Evolutionary conservation across 2,888 invertebrate species (phyloP).

Genomic region (Xestoiulus laeticollis): DNA sequence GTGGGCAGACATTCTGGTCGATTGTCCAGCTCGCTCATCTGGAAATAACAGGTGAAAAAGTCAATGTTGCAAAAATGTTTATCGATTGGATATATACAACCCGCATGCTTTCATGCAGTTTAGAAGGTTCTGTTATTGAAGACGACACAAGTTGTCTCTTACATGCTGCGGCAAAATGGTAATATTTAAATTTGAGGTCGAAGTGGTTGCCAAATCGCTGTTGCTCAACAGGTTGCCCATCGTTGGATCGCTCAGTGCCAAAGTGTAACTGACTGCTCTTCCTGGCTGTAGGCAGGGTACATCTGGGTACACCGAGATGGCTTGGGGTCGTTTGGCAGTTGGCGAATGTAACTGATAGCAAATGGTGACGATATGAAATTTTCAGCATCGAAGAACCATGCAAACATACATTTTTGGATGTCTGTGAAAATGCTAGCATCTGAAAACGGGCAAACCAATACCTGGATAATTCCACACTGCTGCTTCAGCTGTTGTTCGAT

Average conservation of each 20-base stretch:
- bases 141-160: background rate
- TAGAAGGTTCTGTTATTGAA: background rate
- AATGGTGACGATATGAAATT: no score
- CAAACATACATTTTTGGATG: no score
- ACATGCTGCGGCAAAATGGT: background rate
- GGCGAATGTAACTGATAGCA: no score
- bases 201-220: background rate
- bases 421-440: no score
- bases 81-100: no score
- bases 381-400: no score
- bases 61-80: no score
- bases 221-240: background rate
- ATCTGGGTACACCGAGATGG: background rate
- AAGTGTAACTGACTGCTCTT: background rate
- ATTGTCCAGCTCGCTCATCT: background rate
- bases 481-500: constrained; percentile 45
- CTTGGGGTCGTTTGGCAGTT: no score
- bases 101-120: no score
- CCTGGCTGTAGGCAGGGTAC: background rate
- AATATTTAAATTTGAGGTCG: background rate
- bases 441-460: background rate
- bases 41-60: background rate
- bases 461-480: background rate
- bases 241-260: background rate
- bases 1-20: background rate